phyloP scores from a whole-genome alignment of 2,797 vertebrate species.

The Coregonus ussuriensis region DNA sequence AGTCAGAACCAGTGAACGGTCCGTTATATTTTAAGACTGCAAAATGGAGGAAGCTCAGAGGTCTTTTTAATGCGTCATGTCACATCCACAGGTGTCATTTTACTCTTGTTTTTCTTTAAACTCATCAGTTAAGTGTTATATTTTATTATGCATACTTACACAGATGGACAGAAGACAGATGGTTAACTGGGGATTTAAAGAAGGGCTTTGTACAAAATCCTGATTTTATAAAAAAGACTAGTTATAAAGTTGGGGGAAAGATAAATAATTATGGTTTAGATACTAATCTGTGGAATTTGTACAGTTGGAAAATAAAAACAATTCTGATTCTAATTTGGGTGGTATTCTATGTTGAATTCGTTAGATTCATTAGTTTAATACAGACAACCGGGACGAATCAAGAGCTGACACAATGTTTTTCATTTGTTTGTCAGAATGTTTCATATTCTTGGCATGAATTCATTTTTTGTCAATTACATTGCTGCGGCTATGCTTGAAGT shows the following conservation, averaged over 20 bases:
- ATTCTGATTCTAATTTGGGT: slow-evolving; percentile 45
- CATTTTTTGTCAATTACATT: neutral
- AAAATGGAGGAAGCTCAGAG: neutral
- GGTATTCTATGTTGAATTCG: neutral
- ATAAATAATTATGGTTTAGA: slow-evolving; percentile 62
- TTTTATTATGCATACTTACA: slow-evolving; percentile 7
- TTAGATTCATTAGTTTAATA: neutral
- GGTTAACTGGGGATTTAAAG: slow-evolving; percentile 34
- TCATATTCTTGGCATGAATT: neutral
- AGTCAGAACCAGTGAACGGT: neutral
- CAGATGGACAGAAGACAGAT: neutral
- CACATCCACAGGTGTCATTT: slow-evolving; percentile 1
- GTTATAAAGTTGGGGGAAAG: slow-evolving; percentile 62
- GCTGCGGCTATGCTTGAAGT: neutral
- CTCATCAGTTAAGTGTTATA: neutral
- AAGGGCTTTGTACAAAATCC: slow-evolving; percentile 84
- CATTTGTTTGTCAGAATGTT: neutral
- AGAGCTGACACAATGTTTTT: too few species aligned
- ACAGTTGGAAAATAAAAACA: slow-evolving; percentile 80
- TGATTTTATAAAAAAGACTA: slow-evolving; percentile 67
- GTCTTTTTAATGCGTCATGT: neutral
- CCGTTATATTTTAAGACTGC: slow-evolving; percentile 2
- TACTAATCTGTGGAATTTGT: slow-evolving; percentile 77
- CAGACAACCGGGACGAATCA: neutral
- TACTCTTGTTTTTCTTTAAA: neutral